Conservation (phyloP, 2,888 invertebrate species). For the Tetanocera ferruginea region DNA sequence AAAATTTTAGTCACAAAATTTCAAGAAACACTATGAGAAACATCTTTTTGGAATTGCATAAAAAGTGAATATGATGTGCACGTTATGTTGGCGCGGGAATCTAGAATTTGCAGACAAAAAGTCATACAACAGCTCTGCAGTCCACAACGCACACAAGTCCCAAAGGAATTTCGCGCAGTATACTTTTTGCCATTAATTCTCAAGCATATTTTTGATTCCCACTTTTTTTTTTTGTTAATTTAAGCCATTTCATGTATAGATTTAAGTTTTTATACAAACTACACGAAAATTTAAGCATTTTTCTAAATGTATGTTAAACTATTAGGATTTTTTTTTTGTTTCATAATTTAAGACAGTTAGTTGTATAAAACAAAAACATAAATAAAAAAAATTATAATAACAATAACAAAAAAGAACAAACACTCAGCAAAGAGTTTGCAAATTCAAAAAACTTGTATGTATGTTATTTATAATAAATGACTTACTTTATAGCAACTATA, state of each 20-base stretch:
- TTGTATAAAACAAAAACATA: not conserved
- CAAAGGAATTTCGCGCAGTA: not conserved
- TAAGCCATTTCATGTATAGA: conserved; percentile 13
- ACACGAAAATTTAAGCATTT: not conserved
- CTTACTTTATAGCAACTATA: too few relatives aligned
- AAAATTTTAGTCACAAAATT: not conserved
- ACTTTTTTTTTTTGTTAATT: not conserved
- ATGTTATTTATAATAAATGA: too few relatives aligned
- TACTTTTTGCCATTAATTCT: not conserved
- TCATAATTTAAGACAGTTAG: not conserved
- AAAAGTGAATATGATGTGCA: not conserved
- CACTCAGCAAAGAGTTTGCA: too few relatives aligned
- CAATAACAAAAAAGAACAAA: too few relatives aligned
- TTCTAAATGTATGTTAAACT: conserved; percentile 6
- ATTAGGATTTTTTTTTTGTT: not conserved
- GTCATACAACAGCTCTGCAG: not conserved
- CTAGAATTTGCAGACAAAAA: too few relatives aligned
- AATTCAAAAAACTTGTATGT: too few relatives aligned
- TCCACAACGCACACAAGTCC: not conserved
- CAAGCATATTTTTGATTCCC: not conserved
- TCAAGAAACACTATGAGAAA: not conserved
- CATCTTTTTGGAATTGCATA: not conserved
- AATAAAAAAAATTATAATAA: too few relatives aligned
- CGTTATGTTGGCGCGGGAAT: too few relatives aligned
- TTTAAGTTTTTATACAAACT: conserved; percentile 13